phyloP scores from a whole-genome alignment of 2,888 invertebrate species.

The Lampropteryx suffumata region DNA sequence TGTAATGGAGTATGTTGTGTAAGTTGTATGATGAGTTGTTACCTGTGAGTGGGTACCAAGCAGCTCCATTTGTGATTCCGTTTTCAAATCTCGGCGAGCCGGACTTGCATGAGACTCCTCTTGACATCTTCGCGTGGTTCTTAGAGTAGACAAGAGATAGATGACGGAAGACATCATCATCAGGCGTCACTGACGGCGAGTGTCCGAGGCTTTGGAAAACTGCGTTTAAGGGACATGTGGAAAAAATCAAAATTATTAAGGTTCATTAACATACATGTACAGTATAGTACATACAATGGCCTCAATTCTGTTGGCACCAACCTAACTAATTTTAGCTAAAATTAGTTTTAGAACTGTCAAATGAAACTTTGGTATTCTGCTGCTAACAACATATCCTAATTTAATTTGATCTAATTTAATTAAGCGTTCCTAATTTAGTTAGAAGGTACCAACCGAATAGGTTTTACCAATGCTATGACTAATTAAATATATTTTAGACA shows the following conservation, averaged over 20 bases:
- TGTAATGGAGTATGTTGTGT: background rate
- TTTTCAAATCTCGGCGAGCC: slow-evolving; percentile 89
- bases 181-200: slow-evolving; percentile 92
- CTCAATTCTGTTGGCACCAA: too few species aligned
- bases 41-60: slow-evolving; percentile 95
- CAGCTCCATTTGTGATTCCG: slow-evolving; percentile 97
- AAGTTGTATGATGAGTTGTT: background rate
- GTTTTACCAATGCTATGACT: too few species aligned
- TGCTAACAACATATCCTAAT: too few species aligned
- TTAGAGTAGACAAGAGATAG: slow-evolving; percentile 92
- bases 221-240: slow-evolving; percentile 85
- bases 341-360: too few species aligned
- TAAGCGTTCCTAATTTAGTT: too few species aligned
- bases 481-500: too few species aligned
- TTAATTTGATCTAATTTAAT: too few species aligned
- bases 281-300: too few species aligned
- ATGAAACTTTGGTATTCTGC: too few species aligned
- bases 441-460: too few species aligned
- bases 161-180: slow-evolving; percentile 95
- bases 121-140: slow-evolving; percentile 94
- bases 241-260: too few species aligned
- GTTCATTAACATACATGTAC: background rate
- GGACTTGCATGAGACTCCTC: slow-evolving; percentile 91
- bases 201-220: slow-evolving; percentile 94
- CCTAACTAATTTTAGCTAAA: too few species aligned